Base-by-base conservation (phyloP, 2,113 vertebrate species). In the Psephotus haematonotus region DNA sequence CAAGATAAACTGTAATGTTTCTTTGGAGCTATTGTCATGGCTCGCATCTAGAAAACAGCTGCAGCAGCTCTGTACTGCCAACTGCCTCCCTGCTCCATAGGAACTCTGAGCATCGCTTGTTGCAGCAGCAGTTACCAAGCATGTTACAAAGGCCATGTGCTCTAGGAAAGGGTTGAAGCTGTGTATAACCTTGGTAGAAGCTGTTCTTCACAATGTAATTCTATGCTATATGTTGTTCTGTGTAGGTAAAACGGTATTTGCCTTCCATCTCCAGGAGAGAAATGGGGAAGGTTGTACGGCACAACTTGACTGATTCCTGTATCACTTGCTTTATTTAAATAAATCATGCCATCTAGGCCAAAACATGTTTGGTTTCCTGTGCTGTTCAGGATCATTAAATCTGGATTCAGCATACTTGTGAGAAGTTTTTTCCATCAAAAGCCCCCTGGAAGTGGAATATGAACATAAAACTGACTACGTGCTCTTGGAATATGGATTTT, bases 61-160 rank as follows among this genome's bases (percentile, higher is more conserved):
- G n/a, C 49, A 67, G 41, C 41, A 60, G 24, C 41, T 68, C 43
- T 57, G 20, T 63, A 4, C 9, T 65, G 25, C 35, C 0, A 2
- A 20, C 52, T 63, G 59, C 43, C 27, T 33, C 46, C 23, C 9
- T 65, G n/a, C 27, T 47, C 28, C 0, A 0, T 10, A 7, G 59
- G 17, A 41, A 7, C 65, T 57, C 41, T 52, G 52, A 24, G 16
- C 52, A 35, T 4, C 41, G 23, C 11, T 46, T 50, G 29, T 25
- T 78, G 33, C 37, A 65, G 62, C 13, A 59, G 23, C 55, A 64
- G 23, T 29, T 39, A 18, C 23, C 4, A 25, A 43, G 13, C 3
- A 2, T 10, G 12, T 46, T 41, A 4, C n/a, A 55, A 53, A 86
- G 31, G 33, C 57, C 15, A 0, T 0, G 25, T 60, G 13, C 43